Conservation (phyloP, 1,140 invertebrate genomes). For the Sinella curviseta region DNA sequence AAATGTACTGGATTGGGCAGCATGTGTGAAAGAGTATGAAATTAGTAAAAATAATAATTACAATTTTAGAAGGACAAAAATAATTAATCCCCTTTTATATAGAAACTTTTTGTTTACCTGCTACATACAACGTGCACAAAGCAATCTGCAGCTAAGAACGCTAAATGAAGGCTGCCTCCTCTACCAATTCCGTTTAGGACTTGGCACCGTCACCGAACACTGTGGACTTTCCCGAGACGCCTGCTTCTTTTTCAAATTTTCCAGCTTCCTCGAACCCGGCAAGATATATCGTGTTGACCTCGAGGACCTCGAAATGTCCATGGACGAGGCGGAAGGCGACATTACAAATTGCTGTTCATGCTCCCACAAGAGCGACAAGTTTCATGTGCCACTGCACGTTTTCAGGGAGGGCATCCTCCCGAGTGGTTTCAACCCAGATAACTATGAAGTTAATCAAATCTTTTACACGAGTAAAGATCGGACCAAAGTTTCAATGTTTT, state of each 20-base stretch:
- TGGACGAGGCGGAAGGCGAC: neutral
- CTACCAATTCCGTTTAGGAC: slow-evolving; percentile 72
- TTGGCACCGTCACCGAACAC: slow-evolving; percentile 80
- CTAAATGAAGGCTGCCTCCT: slow-evolving; percentile 71
- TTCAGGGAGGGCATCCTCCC: slow-evolving; percentile 59
- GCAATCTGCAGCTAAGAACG: slow-evolving; percentile 72
- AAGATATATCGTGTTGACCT: slow-evolving; percentile 87
- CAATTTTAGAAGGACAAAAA: neutral
- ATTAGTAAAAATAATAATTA: neutral
- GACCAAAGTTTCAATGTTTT: slow-evolving; percentile 95
- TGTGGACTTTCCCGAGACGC: slow-evolving; percentile 73
- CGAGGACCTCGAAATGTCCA: neutral
- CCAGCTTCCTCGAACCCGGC: slow-evolving; percentile 87
- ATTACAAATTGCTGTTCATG: neutral
- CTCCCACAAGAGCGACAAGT: neutral
- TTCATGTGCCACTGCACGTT: neutral
- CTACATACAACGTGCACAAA: slow-evolving; percentile 91
- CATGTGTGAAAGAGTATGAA: slow-evolving; percentile 67
- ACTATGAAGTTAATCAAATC: slow-evolving; percentile 83
- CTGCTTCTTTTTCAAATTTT: slow-evolving; percentile 91
- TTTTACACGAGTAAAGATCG: slow-evolving; percentile 95
- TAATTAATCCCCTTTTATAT: neutral
- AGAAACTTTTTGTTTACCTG: slow-evolving; percentile 79
- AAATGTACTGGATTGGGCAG: slow-evolving; percentile 85
- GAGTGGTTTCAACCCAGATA: slow-evolving; percentile 73